Percentiles rank a stretch among this genome's conserved stretches.
phyloP scores from a whole-genome alignment of 2,888 invertebrate genomes.

The Epirrhoe alternata region DNA sequence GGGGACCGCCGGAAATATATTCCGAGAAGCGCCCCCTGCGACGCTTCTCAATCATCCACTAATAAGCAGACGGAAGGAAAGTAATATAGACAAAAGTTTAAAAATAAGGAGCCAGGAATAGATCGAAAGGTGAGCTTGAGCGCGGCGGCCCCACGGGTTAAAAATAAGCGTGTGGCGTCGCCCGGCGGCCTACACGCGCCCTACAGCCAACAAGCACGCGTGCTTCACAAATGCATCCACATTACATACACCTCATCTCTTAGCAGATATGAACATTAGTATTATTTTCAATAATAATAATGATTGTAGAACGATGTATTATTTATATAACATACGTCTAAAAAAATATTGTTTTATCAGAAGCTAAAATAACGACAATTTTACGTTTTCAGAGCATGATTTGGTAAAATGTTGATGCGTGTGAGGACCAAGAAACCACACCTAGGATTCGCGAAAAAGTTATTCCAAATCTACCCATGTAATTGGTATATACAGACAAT shows the following conservation, averaged over 20 bases:
- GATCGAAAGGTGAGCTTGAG: constrained; percentile 82
- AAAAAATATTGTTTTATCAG: too few species aligned
- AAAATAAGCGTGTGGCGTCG: constrained; percentile 70
- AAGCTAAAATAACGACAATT: too few species aligned
- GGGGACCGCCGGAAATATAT: constrained; percentile 74
- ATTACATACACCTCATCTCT: constrained; percentile 16
- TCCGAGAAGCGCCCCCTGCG: constrained; percentile 81
- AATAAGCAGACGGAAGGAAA: constrained; percentile 83
- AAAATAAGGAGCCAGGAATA: constrained; percentile 78
- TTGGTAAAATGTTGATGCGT: too few species aligned
- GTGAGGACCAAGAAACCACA: too few species aligned
- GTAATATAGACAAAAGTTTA: constrained; percentile 84
- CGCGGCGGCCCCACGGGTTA: constrained; percentile 77
- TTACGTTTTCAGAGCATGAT: too few species aligned
- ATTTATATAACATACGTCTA: too few species aligned
- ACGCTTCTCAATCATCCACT: constrained; percentile 83
- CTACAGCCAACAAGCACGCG: constrained; percentile 47
- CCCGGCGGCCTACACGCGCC: constrained; percentile 67
- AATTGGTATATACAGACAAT: not conserved
- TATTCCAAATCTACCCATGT: too few species aligned
- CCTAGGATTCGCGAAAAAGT: too few species aligned
- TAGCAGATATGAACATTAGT: not conserved
- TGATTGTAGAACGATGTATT: too few species aligned
- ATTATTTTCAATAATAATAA: too few species aligned
- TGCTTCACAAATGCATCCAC: constrained; percentile 16